A percentile compares a stretch with the other conserved stretches of the same genome.
Conservation (phyloP, 2,888 invertebrate species). For the Cephalotes varians region DNA sequence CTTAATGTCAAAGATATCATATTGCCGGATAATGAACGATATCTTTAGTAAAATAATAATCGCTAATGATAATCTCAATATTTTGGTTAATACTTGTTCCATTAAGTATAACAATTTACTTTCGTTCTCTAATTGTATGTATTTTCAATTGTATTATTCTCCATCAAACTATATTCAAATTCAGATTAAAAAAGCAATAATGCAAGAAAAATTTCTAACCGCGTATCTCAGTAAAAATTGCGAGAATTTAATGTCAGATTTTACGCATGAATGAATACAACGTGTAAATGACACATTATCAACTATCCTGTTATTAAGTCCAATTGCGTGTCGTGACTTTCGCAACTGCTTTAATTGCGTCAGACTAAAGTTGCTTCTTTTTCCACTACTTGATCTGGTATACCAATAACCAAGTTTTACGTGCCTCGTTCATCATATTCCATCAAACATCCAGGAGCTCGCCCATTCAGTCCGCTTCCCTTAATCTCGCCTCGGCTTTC, state of each 20-base stretch:
- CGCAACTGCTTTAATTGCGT: slow-evolving; percentile 51
- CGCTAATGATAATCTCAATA: slow-evolving; percentile 46
- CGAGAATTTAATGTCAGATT: slow-evolving; percentile 48
- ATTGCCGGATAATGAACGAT: not conserved
- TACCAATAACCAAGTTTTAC: slow-evolving; percentile 75
- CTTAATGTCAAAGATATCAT: not conserved
- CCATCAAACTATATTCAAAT: slow-evolving; percentile 47
- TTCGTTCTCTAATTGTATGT: slow-evolving; percentile 33
- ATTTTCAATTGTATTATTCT: slow-evolving; percentile 64
- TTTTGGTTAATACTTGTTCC: slow-evolving; percentile 13
- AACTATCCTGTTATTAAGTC: slow-evolving; percentile 29
- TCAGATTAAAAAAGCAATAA: slow-evolving; percentile 60
- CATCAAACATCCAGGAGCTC: slow-evolving; percentile 78
- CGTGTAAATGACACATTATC: slow-evolving; percentile 16
- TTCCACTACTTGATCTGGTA: slow-evolving; percentile 64
- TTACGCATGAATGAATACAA: slow-evolving; percentile 8
- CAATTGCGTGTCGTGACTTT: slow-evolving; percentile 41
- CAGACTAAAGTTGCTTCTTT: slow-evolving; percentile 56
- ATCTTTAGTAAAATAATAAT: slow-evolving; percentile 43
- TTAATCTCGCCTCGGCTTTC: slow-evolving; percentile 67
- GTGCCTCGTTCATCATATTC: slow-evolving; percentile 82
- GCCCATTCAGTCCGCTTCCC: slow-evolving; percentile 70
- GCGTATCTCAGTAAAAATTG: slow-evolving; percentile 42
- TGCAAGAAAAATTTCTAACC: slow-evolving; percentile 44
- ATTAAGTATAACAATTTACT: slow-evolving; percentile 54